phyloP scores from a whole-genome alignment of 2,113 vertebrate species.

The Falco punctatus region DNA sequence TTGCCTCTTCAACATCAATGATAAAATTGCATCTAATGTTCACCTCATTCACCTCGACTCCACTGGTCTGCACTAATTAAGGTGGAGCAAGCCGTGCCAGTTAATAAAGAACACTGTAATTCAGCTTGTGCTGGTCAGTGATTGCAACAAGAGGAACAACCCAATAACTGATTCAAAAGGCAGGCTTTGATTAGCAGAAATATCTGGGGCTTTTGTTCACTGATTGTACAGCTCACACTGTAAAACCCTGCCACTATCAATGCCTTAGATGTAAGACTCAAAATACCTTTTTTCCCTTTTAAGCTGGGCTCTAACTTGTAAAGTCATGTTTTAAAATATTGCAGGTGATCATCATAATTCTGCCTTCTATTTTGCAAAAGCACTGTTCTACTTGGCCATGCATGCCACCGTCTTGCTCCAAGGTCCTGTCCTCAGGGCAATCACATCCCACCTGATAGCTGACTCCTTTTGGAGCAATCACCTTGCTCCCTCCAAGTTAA shows the following conservation, averaged over 20 bases:
- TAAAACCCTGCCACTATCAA: constrained; percentile 16
- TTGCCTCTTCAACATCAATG: constrained; percentile 61
- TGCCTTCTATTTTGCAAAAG: not conserved
- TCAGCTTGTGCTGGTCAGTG: constrained; percentile 39
- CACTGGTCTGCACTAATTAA: constrained; percentile 61
- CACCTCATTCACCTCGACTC: constrained; percentile 58
- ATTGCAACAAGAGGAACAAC: constrained; percentile 31
- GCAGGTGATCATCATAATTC: not conserved
- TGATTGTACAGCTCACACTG: not conserved
- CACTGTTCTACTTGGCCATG: not conserved
- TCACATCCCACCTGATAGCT: not conserved
- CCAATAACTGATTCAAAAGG: constrained; percentile 45
- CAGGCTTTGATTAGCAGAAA: constrained; percentile 59
- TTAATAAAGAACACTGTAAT: constrained; percentile 23
- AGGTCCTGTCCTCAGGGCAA: not conserved
- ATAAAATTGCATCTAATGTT: constrained; percentile 56
- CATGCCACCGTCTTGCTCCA: not conserved
- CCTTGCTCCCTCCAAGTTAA: not conserved
- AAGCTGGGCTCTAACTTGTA: not conserved
- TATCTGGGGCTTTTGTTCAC: constrained; percentile 33
- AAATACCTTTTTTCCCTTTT: not conserved
- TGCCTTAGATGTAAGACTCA: not conserved
- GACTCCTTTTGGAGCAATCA: not conserved
- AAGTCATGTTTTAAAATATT: not conserved
- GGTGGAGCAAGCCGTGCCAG: constrained; percentile 39